Percentiles rank a stretch among this genome's conserved stretches.
Conservation (phyloP, 2,113 vertebrate genomes). For the Sturnus vulgaris region DNA sequence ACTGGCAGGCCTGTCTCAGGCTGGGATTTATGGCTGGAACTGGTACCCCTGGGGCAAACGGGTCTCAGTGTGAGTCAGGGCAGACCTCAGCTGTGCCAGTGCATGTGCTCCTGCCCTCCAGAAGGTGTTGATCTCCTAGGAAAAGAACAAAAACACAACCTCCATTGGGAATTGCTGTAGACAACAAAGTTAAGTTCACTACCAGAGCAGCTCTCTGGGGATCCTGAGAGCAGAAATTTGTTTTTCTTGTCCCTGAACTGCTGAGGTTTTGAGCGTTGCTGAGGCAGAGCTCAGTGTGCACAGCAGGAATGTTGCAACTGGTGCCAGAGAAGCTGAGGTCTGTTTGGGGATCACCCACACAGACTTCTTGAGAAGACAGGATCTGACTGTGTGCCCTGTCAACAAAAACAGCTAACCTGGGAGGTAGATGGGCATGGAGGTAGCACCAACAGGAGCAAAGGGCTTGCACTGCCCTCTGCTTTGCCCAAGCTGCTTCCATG, state of each 20-base stretch:
- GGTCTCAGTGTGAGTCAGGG: neutral
- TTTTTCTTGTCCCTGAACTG: neutral
- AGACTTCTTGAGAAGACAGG: neutral
- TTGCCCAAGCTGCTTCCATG: neutral
- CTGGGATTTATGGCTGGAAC: neutral
- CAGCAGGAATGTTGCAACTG: neutral
- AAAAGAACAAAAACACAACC: neutral
- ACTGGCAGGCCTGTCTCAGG: fast-evolving
- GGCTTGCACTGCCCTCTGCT: neutral
- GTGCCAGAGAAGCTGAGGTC: neutral
- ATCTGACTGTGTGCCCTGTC: neutral
- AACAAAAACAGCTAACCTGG: neutral
- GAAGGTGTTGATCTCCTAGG: neutral
- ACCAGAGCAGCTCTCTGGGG: neutral
- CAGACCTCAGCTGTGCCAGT: fast-evolving
- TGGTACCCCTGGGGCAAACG: neutral
- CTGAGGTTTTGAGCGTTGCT: neutral
- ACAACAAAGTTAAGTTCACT: neutral
- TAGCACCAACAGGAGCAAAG: fast-evolving
- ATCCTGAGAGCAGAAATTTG: neutral
- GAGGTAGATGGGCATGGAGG: neutral
- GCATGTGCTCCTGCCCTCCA: fast-evolving
- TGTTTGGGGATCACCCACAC: neutral
- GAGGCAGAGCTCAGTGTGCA: fast-evolving
- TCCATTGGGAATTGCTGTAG: neutral